phyloP scores from a whole-genome alignment of 1,140 invertebrate species.

The Euwallacea fornicatus region DNA sequence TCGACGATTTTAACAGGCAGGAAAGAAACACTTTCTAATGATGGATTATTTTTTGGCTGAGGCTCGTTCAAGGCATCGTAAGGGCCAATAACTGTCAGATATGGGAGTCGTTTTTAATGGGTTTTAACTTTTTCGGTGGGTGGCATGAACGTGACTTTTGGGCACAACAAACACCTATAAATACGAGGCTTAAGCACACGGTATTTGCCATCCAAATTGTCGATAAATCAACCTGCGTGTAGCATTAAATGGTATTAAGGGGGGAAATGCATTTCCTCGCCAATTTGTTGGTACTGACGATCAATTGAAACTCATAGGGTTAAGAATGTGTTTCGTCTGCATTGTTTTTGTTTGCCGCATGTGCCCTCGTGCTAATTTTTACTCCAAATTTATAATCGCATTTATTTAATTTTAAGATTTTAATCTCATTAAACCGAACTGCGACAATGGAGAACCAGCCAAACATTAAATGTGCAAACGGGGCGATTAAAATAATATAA shows the following conservation, averaged over 20 bases:
- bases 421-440: neutral
- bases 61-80: slow-evolving; percentile 7
- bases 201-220: slow-evolving; percentile 28
- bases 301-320: too few relatives aligned
- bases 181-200: slow-evolving; percentile 19
- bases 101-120: slow-evolving; percentile 15
- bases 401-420: neutral
- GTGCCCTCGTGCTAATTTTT: too few relatives aligned
- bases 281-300: too few relatives aligned
- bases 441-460: neutral
- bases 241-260: slow-evolving; percentile 21
- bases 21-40: slow-evolving; percentile 12
- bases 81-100: neutral
- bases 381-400: too few relatives aligned
- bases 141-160: slow-evolving; percentile 27
- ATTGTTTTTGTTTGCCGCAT: too few relatives aligned
- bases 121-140: slow-evolving; percentile 18
- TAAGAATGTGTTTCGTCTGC: too few relatives aligned
- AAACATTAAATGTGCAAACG: slow-evolving; percentile 22
- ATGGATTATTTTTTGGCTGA: slow-evolving; percentile 21
- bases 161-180: slow-evolving; percentile 19
- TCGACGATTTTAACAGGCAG: slow-evolving; percentile 22
- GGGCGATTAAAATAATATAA: slow-evolving; percentile 31
- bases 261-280: slow-evolving; percentile 15
- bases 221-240: slow-evolving; percentile 28